Conservation (phyloP, 2,113 vertebrate species). For the Nycticryphes semicollaris region DNA sequence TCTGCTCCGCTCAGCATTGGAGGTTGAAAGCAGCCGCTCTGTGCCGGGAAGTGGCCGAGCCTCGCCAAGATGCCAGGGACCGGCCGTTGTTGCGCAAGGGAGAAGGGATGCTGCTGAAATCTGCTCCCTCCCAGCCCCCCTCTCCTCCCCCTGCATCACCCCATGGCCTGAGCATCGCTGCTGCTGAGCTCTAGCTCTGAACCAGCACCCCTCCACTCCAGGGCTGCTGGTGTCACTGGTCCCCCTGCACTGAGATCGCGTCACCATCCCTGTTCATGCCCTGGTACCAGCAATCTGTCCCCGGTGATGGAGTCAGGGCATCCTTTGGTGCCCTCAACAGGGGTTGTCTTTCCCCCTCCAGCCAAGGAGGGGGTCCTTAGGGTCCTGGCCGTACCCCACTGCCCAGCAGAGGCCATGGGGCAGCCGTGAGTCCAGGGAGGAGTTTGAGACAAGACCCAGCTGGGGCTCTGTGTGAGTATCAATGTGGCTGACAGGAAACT, state of each 20-base stretch:
- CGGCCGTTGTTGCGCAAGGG: not conserved
- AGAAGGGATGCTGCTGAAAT: not conserved
- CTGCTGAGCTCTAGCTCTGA: not conserved
- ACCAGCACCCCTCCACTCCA: not conserved
- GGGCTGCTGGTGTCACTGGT: not conserved
- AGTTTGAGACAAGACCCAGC: not conserved
- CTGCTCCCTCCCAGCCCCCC: too few species aligned
- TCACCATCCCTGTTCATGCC: not conserved
- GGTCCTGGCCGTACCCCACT: not conserved
- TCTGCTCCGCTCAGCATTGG: not conserved
- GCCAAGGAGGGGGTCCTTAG: rapidly evolving
- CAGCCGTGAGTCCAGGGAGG: not conserved
- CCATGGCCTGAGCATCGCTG: not conserved
- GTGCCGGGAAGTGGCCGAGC: not conserved
- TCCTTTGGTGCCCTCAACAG: not conserved
- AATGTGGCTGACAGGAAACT: rapidly evolving
- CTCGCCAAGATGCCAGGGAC: not conserved
- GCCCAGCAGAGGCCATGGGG: not conserved
- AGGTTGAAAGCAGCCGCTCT: not conserved
- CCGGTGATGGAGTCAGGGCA: not conserved
- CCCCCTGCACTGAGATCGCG: rapidly evolving
- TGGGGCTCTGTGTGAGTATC: rapidly evolving
- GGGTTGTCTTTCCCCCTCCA: not conserved
- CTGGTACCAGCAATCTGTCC: not conserved
- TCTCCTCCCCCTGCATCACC: too few species aligned